A percentile compares a stretch with the other conserved stretches of the same genome.
These are phyloP conservation scores for Cuculus canorus DNA, from an alignment of 2,797 vertebrate genomes.

Conservation along the genomic window DNA sequence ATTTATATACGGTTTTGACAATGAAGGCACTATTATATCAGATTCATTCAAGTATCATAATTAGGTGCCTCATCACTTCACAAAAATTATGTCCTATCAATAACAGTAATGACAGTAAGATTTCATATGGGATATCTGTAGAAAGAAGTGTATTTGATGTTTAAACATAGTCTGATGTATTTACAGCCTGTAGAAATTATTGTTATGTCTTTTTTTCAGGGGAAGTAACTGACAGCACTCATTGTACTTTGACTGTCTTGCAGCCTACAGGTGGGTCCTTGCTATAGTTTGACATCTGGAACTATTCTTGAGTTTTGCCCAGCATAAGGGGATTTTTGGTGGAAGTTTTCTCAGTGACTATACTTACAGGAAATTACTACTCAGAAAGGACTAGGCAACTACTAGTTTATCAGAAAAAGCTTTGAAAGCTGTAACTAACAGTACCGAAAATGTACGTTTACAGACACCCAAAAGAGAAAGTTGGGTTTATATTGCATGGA, in stretches of 20 bases:
- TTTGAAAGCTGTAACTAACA: background rate
- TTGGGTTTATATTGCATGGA: background rate
- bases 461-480: background rate
- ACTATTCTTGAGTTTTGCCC: background rate
- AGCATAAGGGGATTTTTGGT: background rate
- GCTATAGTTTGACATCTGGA: background rate
- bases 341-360: background rate
- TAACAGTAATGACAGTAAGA: background rate
- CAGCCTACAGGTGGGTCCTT: background rate
- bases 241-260: background rate
- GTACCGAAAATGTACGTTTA: background rate
- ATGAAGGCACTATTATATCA: background rate
- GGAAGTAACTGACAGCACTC: background rate
- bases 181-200: background rate
- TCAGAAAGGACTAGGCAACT: background rate
- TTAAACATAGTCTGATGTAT: background rate
- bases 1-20: background rate
- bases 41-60: constrained; percentile 2
- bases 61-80: background rate
- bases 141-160: background rate
- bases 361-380: background rate
- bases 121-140: background rate
- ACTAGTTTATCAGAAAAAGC: background rate
- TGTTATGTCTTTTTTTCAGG: background rate
- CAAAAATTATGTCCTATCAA: background rate